Evolutionary conservation across 1,140 invertebrate species (phyloP).

Genomic region (Araneus ventricosus): DNA sequence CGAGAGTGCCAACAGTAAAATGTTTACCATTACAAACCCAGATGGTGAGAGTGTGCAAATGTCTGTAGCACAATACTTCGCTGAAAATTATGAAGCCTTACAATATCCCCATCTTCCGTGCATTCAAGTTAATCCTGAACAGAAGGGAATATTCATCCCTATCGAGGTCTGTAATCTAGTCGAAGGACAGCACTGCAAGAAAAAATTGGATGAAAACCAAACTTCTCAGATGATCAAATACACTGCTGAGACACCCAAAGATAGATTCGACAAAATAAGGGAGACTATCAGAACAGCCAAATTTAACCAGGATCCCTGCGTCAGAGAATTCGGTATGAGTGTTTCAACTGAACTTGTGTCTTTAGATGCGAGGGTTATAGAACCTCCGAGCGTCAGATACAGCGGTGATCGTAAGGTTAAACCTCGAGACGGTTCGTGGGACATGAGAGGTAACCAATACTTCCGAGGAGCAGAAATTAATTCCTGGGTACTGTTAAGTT

Average conservation of each 20-base stretch:
- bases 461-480: constrained; percentile 81
- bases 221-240: constrained; percentile 75
- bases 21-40: constrained; percentile 6
- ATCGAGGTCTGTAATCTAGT: constrained; percentile 79
- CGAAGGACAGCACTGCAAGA: constrained; percentile 76
- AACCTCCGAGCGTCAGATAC: constrained; percentile 64
- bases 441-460: constrained; percentile 84
- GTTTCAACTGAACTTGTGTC: constrained; percentile 64
- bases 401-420: not conserved
- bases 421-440: constrained; percentile 82
- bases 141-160: constrained; percentile 77
- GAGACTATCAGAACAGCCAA: not conserved
- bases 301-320: constrained; percentile 66
- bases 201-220: constrained; percentile 67
- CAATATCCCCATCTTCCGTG: constrained; percentile 78
- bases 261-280: constrained; percentile 75
- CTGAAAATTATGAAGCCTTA: constrained; percentile 35
- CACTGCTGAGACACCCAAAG: constrained; percentile 76
- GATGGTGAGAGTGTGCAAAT: not conserved
- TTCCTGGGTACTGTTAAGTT: constrained; percentile 76
- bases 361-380: constrained; percentile 73
- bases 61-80: constrained; percentile 34
- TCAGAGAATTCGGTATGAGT: constrained; percentile 77
- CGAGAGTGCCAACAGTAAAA: constrained; percentile 58
- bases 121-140: constrained; percentile 56